Conservation (phyloP, 2,797 vertebrate species). For the Oreortyx pictus region DNA sequence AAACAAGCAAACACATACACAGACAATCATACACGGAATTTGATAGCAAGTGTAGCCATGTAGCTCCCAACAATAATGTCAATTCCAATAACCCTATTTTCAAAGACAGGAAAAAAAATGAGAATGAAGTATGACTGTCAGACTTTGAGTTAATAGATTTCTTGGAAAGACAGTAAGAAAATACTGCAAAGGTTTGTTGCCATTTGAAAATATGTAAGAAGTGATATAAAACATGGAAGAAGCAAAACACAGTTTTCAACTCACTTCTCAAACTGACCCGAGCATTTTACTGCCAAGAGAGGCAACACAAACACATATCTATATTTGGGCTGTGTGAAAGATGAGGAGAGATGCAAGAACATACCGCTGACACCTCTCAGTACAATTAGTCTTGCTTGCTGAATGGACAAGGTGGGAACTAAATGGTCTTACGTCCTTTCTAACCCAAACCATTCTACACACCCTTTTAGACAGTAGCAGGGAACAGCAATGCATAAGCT, state of each 20-base stretch:
- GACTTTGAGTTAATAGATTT: neutral
- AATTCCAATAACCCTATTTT: neutral
- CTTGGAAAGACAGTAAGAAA: neutral
- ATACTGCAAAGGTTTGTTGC: neutral
- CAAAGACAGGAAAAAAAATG: neutral
- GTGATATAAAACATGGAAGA: slow-evolving; percentile 11
- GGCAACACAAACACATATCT: neutral
- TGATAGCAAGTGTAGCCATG: neutral
- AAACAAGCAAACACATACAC: neutral
- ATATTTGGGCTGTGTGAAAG: neutral
- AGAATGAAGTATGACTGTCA: neutral
- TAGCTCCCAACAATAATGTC: neutral
- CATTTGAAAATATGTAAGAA: neutral
- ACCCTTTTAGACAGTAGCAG: neutral
- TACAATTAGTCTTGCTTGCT: neutral
- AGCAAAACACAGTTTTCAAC: neutral
- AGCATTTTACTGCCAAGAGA: slow-evolving; percentile 17
- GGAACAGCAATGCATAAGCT: neutral
- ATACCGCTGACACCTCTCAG: neutral
- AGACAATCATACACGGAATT: neutral
- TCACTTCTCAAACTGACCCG: slow-evolving; percentile 23
- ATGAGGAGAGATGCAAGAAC: neutral
- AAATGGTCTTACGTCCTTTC: neutral
- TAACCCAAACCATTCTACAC: neutral
- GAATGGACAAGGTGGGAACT: neutral